These are phyloP conservation scores for Alectura lathami DNA, from an alignment of 2,113 vertebrate species.

Conservation along the genomic window DNA sequence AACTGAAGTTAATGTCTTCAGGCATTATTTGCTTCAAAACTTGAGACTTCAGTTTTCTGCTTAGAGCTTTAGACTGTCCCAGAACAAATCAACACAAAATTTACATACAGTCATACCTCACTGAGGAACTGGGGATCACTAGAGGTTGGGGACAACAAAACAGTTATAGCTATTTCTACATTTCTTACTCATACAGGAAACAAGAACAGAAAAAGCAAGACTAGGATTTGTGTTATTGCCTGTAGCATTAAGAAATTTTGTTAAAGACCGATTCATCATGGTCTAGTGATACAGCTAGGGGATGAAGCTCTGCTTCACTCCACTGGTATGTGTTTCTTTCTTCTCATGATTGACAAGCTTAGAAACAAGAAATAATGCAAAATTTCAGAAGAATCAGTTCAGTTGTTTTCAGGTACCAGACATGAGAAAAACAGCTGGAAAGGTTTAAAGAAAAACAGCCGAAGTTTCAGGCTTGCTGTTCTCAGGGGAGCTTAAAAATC, in stretches of 20 bases:
- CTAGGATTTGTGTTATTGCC: background rate
- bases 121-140: background rate
- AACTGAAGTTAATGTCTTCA: background rate
- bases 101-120: background rate
- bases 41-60: background rate
- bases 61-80: background rate
- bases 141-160: background rate
- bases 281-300: background rate
- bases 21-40: background rate
- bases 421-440: background rate
- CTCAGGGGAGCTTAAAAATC: background rate
- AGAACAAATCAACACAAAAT: background rate
- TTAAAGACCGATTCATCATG: background rate
- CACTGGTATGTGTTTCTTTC: background rate
- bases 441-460: background rate
- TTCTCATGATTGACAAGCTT: background rate
- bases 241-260: background rate
- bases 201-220: background rate
- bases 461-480: background rate
- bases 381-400: background rate
- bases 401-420: background rate
- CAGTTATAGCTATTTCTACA: background rate
- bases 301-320: background rate
- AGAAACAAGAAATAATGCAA: background rate
- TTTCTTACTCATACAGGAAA: background rate